Evolutionary conservation across 1,140 invertebrate genomes (phyloP).

Genomic region (Tribolium castaneum): DNA sequence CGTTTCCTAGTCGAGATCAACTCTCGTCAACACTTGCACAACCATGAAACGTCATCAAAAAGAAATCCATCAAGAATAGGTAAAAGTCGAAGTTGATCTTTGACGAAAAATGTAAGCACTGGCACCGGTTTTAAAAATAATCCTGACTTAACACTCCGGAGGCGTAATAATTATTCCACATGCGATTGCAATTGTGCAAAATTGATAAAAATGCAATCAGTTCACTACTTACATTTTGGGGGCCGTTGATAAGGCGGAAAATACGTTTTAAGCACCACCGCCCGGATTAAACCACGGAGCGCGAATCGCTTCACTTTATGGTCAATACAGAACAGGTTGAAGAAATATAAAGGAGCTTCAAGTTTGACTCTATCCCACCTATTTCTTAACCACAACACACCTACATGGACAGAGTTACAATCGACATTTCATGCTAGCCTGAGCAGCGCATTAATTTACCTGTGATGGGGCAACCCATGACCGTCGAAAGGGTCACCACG

Average conservation of each 20-base stretch:
- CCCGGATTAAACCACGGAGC: background rate
- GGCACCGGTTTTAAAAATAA: slow-evolving; percentile 19
- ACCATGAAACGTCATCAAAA: background rate
- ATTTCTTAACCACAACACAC: slow-evolving; percentile 26
- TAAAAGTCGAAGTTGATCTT: background rate
- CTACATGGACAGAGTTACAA: slow-evolving; percentile 14
- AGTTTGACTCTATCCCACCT: slow-evolving; percentile 27
- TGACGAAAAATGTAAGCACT: background rate
- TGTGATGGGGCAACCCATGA: background rate
- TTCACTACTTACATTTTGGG: slow-evolving; percentile 7
- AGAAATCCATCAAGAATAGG: background rate
- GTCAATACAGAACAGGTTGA: slow-evolving; percentile 32
- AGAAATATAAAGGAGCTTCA: slow-evolving; percentile 3
- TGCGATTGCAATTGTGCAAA: background rate
- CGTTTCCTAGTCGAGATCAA: background rate
- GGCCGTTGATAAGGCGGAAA: background rate
- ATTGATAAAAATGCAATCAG: background rate
- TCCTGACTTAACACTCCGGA: slow-evolving; percentile 11
- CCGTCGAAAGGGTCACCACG: slow-evolving; percentile 1
- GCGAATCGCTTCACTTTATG: slow-evolving; percentile 3
- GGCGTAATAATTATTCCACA: background rate
- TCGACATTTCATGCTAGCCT: slow-evolving; percentile 26
- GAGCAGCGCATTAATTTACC: slow-evolving; percentile 10
- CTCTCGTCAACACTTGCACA: background rate
- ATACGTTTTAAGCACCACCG: background rate